Evolutionary conservation across 2,113 vertebrate species (phyloP), one percentile per base, ranked within the genome.

Genomic region (Vombatus ursinus): DNA sequence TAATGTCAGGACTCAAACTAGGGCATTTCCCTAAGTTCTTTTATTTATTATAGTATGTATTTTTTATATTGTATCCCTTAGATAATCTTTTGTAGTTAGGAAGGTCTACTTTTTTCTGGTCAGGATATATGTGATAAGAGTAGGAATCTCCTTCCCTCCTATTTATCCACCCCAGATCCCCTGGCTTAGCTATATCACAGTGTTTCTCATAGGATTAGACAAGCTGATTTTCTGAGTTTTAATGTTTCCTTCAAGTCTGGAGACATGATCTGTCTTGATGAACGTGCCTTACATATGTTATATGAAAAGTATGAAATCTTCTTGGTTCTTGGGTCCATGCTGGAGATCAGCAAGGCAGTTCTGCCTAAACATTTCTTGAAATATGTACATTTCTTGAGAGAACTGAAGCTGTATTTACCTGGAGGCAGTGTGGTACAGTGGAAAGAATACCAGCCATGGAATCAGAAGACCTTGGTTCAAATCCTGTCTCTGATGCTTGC

Each of bases 91-190:
- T 51, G 31, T 22, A 77, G 84, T 91, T 6, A 97, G 51, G 52
- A 94, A 93, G 96, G 89, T 96, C n/a, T 91, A 49, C 91, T 89
- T 50, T 97, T 93, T 96, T 92, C 91, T 96, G 93, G 52, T 93
- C 95, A 94, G 37, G 84, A 47, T 92, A 23, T 94, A n/a, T 91
- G 49, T 91, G 68, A 49, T 92, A 94, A 96, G 77, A 91, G 77
- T 54, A 89, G 50, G 68, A 94, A 95, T 90, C 54, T 97, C 91
- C 48, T 0, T 89, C n/a, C 49, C 19, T 94, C 91, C 92, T 91
- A 57, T 96, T 92, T 95, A 92, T 90, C 50, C 47, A 53, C 91
- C 91, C 50, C 94, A 52, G 97, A 97, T 50, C 91, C 90, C 92
- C 52, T 93, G 52, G 37, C 91, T 97, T 68, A 93, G 44, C 44